Evolutionary conservation across 1,140 invertebrate genomes (phyloP), one percentile per base, ranked within the genome.

Genomic region (Orchestia grillus): DNA sequence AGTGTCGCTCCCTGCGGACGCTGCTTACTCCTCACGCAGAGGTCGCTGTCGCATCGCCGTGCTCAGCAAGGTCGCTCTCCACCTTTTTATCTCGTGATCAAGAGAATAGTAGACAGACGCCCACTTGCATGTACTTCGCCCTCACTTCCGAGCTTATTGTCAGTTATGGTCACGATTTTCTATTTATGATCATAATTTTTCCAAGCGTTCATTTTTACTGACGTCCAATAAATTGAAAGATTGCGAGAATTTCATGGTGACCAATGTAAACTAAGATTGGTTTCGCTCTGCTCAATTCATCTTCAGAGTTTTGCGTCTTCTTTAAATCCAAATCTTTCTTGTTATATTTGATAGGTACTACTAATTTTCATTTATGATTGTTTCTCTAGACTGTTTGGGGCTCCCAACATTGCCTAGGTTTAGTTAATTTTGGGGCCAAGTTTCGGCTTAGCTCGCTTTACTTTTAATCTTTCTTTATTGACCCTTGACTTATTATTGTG

Each of bases 81-180:
- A 42, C 88, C n/a, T 41, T 90, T 90, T 90, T 42, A 90, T 90
- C 88, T 90, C 36, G 88, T 41, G 88, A 90, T 90, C 88, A 90
- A 44, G 88, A 90, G 28, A 87, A n/a, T n/a, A 87, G 88, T 90
- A 90, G 88, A 90, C 88, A 42, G 41, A 28, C 88, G n/a, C 41
- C 36, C 88, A 77, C 62, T 41, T 44, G 43, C 28, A 42, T 90
- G 88, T 44, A 15, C 88, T 42, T 90, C 28, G 43, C 88, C 42
- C 88, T 90, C 88, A 19, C 88, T 90, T 42, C 36, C 41, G 36
- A 77, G 36, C 62, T 15, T 36, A 77, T 77, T 77, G 62, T 36
- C 28, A 77, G 62, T 77, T 77, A 23, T 77, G 62, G 62, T 77
- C 62, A 77, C 62, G 62, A 3, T 77, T 15, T 77, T 3, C 28